Conservation (phyloP, 2,113 vertebrate species). For the Nothocercus nigrocapillus region DNA sequence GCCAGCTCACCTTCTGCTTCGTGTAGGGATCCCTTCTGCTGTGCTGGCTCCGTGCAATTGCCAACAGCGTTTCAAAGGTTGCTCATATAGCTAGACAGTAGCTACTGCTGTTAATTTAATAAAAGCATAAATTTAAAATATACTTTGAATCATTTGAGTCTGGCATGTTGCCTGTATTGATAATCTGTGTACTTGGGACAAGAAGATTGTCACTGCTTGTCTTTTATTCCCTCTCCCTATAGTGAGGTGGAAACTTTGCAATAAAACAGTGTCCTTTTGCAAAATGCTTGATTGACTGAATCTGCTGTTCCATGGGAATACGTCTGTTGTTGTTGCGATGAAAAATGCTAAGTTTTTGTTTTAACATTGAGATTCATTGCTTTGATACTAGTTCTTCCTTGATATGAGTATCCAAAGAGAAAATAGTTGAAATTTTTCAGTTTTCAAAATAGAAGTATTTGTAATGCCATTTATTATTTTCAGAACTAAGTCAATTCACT, state of each 20-base stretch:
- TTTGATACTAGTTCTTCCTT: not conserved
- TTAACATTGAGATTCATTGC: not conserved
- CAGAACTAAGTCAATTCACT: not conserved
- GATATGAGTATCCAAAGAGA: not conserved
- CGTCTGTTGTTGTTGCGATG: not conserved
- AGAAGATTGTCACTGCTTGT: not conserved
- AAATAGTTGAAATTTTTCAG: not conserved
- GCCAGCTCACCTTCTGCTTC: not conserved
- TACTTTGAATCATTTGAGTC: conserved; percentile 42
- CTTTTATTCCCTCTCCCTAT: not conserved
- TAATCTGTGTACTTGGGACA: conserved; percentile 12
- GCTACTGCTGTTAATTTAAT: conserved; percentile 42
- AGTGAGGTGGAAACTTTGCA: not conserved
- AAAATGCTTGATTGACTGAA: not conserved
- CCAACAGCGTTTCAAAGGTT: not conserved
- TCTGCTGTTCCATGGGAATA: not conserved
- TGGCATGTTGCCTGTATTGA: conserved; percentile 4
- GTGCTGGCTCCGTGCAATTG: not conserved
- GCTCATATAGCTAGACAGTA: conserved; percentile 1
- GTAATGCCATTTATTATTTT: not conserved
- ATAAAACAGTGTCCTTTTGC: not conserved
- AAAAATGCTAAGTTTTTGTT: not conserved
- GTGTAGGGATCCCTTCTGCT: not conserved
- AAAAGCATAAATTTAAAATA: conserved; percentile 41
- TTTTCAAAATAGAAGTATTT: not conserved